Conservation (phyloP, 92 coral and sea anemone genomes). For the Plumapathes pennacea region DNA sequence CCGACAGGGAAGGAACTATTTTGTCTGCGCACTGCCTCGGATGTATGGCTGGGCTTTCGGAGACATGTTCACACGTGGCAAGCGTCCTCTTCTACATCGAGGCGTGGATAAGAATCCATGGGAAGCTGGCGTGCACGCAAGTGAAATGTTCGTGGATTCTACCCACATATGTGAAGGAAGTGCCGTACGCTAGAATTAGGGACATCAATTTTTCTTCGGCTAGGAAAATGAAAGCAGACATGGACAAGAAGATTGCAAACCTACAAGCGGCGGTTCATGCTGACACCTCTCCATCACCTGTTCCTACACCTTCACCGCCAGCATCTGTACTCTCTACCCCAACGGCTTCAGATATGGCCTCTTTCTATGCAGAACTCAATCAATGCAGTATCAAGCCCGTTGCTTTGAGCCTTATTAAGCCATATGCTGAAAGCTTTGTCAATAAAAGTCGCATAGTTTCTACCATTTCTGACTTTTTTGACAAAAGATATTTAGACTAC, state of each 20-base stretch:
- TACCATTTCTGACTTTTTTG: conserved; percentile 32
- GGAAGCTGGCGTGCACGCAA: conserved; percentile 17
- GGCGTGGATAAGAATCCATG: conserved; percentile 13
- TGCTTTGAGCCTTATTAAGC: conserved; percentile 23
- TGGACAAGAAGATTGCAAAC: conserved; percentile 26
- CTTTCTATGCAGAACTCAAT: conserved; percentile 14
- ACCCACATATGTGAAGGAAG: too few species aligned
- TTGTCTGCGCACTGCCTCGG: conserved; percentile 30
- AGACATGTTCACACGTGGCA: conserved; percentile 42
- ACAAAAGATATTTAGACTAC: conserved; percentile 30
- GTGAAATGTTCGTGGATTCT: too few species aligned
- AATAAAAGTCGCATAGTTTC: conserved; percentile 36
- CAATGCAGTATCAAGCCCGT: conserved; percentile 40
- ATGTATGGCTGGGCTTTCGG: conserved; percentile 33
- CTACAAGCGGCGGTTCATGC: too few species aligned
- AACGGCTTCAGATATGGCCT: conserved; percentile 9
- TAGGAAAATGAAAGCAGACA: conserved; percentile 2
- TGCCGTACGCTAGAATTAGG: conserved; percentile 1
- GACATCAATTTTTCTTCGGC: conserved; percentile 33
- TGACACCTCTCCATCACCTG: too few species aligned
- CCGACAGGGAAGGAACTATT: conserved; percentile 23
- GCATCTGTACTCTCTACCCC: too few species aligned
- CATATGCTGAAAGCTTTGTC: conserved; percentile 46
- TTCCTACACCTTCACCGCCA: too few species aligned
- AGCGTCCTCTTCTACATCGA: conserved; percentile 41